phyloP scores from a whole-genome alignment of 2,797 vertebrate genomes.

The Ciconia nigra region DNA sequence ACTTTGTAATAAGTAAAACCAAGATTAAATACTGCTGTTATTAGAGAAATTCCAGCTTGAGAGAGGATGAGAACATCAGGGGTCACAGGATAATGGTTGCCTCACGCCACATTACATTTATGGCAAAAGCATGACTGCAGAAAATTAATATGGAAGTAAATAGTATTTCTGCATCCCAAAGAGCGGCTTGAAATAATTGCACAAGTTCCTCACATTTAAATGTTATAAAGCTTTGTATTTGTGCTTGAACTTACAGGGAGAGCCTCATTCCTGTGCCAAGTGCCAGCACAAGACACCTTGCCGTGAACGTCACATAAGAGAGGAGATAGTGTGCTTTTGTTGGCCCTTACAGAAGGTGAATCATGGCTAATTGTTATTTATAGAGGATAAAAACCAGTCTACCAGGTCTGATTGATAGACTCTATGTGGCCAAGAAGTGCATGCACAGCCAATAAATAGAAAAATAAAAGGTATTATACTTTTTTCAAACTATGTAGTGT shows the following conservation, averaged over 20 bases:
- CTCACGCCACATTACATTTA: background rate
- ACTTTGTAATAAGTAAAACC: background rate
- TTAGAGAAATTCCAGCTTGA: background rate
- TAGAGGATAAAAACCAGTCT: background rate
- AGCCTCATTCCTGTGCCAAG: background rate
- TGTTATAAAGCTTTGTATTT: background rate
- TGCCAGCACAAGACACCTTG: background rate
- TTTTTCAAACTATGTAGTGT: background rate
- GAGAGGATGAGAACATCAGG: background rate
- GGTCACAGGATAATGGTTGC: background rate
- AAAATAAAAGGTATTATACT: background rate
- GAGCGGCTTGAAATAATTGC: background rate
- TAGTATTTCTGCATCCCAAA: background rate
- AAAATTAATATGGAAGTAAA: background rate
- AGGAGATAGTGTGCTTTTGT: background rate
- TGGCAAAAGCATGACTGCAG: background rate
- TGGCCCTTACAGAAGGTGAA: background rate
- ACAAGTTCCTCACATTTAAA: background rate
- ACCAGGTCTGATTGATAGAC: background rate
- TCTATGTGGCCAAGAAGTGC: background rate
- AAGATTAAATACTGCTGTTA: background rate
- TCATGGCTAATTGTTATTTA: background rate
- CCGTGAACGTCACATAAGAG: background rate
- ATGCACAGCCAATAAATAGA: conserved; percentile 5
- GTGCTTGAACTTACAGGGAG: background rate